Percentiles rank a stretch among this genome's conserved stretches.
Evolutionary conservation across 2,797 vertebrate species (phyloP).

Genomic region (Rachycentron canadum): DNA sequence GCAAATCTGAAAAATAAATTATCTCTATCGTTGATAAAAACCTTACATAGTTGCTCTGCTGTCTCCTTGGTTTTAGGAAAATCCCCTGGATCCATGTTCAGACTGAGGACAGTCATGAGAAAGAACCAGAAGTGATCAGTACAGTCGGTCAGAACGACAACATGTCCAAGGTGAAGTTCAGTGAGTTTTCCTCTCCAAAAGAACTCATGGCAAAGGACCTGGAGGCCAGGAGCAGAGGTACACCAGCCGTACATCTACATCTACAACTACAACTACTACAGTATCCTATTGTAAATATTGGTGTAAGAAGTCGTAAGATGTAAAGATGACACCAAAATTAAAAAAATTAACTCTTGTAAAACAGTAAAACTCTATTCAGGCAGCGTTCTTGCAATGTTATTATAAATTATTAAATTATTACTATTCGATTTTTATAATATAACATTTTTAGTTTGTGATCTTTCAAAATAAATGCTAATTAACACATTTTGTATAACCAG

Average conservation of each 20-base stretch:
- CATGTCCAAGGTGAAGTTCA: conserved; percentile 81
- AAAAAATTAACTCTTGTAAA: no score
- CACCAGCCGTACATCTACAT: background rate
- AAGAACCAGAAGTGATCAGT: conserved; percentile 96
- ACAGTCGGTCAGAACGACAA: conserved; percentile 93
- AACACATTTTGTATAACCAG: no score
- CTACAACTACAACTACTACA: background rate
- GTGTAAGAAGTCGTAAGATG: background rate
- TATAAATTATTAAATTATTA: no score
- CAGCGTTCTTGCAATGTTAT: no score
- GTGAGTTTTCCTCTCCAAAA: conserved; percentile 85
- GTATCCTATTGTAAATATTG: background rate
- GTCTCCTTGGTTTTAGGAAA: conserved; percentile 84
- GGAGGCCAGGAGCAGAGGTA: conserved; percentile 92
- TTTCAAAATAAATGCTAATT: no score
- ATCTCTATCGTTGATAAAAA: background rate
- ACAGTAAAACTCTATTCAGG: no score
- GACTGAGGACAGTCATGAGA: conserved; percentile 95
- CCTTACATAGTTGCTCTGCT: background rate
- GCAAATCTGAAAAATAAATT: background rate
- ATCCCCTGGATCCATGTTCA: conserved; percentile 98
- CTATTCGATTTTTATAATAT: no score
- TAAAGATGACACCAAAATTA: no score
- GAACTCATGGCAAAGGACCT: conserved; percentile 94
- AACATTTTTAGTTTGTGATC: no score